A percentile compares a stretch with the other conserved stretches of the same genome.
Evolutionary conservation across 2,888 invertebrate species (phyloP).

Genomic region (Mycalesis mineus): DNA sequence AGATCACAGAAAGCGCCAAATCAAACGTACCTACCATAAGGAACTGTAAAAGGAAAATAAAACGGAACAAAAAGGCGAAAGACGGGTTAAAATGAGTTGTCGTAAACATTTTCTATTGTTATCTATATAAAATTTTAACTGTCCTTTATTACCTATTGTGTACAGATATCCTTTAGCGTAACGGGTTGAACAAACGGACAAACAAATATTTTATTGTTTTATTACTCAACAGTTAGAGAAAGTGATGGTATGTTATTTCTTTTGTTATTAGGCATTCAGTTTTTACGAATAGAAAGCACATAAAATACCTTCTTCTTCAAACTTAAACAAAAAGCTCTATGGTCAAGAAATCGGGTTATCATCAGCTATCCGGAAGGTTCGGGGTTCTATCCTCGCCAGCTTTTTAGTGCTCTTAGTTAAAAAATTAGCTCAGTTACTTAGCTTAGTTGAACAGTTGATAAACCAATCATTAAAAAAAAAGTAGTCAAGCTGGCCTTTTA

Average conservation of each 20-base stretch:
- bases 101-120: background rate
- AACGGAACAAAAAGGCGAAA: background rate
- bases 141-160: background rate
- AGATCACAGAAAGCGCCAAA: background rate
- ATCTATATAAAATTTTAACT: background rate
- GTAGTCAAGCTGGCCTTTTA: no score
- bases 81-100: background rate
- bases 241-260: background rate
- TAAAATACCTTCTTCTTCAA: no score
- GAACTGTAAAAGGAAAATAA: background rate
- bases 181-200: conserved; percentile 1
- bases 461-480: no score
- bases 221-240: background rate
- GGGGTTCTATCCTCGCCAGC: no score
- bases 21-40: background rate
- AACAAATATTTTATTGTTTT: background rate
- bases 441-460: no score
- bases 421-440: no score
- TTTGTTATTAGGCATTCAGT: background rate
- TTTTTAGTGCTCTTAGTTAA: no score
- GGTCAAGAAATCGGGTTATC: no score
- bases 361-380: no score
- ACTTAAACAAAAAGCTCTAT: no score
- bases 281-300: background rate
- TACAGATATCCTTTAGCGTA: conserved; percentile 4